These are phyloP conservation scores for Brenthis hecate DNA, from an alignment of 2,888 invertebrate genomes.

Conservation along the genomic window DNA sequence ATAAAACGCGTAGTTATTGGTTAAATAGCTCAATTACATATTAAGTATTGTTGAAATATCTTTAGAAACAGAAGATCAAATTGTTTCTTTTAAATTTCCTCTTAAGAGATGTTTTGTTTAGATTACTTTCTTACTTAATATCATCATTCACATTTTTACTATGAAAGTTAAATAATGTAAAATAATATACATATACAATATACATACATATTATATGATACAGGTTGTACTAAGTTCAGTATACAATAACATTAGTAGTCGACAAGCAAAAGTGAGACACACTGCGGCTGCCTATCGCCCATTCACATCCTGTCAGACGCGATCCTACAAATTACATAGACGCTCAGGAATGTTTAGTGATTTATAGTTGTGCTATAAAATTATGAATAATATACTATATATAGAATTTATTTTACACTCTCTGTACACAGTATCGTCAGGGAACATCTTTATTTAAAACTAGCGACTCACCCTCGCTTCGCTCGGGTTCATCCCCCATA, in stretches of 20 bases:
- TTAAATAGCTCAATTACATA: no score
- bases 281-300: constrained; percentile 25
- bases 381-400: not conserved
- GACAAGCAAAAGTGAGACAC: constrained; percentile 22
- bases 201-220: constrained; percentile 2
- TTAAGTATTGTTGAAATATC: no score
- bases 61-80: no score
- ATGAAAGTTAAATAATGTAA: not conserved
- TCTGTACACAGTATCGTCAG: not conserved
- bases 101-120: no score
- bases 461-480: no score
- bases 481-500: no score
- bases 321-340: constrained; percentile 32
- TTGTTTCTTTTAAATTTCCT: no score
- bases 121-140: no score
- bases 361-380: constrained; percentile 9
- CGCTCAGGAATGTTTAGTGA: constrained; percentile 31
- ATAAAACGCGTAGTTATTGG: no score
- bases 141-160: not conserved
- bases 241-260: constrained; percentile 29
- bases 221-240: constrained; percentile 13
- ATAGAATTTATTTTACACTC: not conserved
- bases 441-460: constrained; percentile 1
- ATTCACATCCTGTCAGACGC: constrained; percentile 40
- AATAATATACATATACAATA: not conserved